Conservation (phyloP, 2,113 vertebrate genomes). For the Gymnarchus niloticus region DNA sequence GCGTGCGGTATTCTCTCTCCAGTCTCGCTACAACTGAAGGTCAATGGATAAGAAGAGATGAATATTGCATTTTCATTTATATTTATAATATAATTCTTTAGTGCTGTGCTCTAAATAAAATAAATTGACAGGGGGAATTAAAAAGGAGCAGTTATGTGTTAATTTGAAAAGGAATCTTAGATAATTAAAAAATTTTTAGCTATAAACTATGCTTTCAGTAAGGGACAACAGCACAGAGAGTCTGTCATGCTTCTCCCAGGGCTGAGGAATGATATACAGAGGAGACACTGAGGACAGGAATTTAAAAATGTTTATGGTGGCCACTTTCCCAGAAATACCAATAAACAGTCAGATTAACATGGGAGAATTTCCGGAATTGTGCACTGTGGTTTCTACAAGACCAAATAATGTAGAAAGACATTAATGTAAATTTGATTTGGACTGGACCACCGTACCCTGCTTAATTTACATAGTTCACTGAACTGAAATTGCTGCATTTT, state of each 20-base stretch:
- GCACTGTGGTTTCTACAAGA: not conserved
- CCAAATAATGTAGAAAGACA: not conserved
- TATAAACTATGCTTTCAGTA: not conserved
- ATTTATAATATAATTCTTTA: not conserved
- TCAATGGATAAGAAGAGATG: not conserved
- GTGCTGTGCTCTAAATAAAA: not conserved
- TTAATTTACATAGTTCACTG: slow-evolving; percentile 14
- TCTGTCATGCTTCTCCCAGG: not conserved
- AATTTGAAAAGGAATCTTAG: not conserved
- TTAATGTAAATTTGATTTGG: slow-evolving; percentile 1
- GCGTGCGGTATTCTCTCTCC: not conserved
- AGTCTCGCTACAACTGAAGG: not conserved
- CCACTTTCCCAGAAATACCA: not conserved
- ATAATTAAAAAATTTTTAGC: not conserved
- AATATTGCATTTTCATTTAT: not conserved
- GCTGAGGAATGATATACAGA: not conserved
- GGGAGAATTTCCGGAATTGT: not conserved
- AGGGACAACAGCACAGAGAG: not conserved
- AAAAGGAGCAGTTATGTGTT: not conserved
- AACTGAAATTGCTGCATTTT: not conserved
- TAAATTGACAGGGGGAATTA: not conserved
- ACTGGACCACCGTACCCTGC: not conserved
- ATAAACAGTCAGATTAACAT: not conserved
- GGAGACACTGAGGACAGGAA: not conserved
- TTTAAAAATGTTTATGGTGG: not conserved